Percentiles rank a stretch among this genome's conserved stretches.
phyloP scores from a whole-genome alignment of 1,140 invertebrate genomes.

The Sarcophaga bullata region DNA sequence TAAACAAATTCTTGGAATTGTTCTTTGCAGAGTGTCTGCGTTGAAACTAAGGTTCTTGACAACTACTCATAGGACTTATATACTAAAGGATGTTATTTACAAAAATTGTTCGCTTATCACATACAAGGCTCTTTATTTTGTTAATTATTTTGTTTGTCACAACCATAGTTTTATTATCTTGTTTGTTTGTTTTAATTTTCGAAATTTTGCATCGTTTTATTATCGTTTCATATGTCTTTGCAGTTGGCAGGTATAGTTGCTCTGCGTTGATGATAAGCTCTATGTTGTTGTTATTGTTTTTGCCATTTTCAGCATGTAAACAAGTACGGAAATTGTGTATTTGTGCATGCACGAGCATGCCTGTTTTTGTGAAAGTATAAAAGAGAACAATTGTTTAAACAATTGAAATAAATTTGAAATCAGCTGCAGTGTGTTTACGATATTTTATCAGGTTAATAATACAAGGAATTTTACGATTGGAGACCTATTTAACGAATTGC shows the following conservation, averaged over 20 bases:
- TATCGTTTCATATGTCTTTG: background rate
- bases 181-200: conserved; percentile 18
- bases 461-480: too few relatives aligned
- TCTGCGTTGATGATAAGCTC: background rate
- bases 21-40: background rate
- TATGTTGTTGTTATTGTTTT: too few relatives aligned
- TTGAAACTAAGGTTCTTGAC: background rate
- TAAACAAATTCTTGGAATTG: background rate
- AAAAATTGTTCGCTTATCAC: background rate
- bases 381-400: too few relatives aligned
- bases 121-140: background rate
- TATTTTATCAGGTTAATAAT: too few relatives aligned
- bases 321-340: too few relatives aligned
- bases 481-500: too few relatives aligned
- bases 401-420: too few relatives aligned
- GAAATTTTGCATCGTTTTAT: background rate
- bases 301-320: too few relatives aligned
- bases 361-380: too few relatives aligned
- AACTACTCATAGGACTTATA: background rate
- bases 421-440: too few relatives aligned
- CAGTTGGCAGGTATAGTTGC: background rate
- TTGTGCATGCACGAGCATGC: too few relatives aligned
- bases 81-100: background rate
- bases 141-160: conserved; percentile 1
- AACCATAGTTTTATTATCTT: background rate